A percentile compares a stretch with the other conserved stretches of the same genome.
Evolutionary conservation across 2,797 vertebrate genomes (phyloP).

Genomic region (Telmatherina bonti): DNA sequence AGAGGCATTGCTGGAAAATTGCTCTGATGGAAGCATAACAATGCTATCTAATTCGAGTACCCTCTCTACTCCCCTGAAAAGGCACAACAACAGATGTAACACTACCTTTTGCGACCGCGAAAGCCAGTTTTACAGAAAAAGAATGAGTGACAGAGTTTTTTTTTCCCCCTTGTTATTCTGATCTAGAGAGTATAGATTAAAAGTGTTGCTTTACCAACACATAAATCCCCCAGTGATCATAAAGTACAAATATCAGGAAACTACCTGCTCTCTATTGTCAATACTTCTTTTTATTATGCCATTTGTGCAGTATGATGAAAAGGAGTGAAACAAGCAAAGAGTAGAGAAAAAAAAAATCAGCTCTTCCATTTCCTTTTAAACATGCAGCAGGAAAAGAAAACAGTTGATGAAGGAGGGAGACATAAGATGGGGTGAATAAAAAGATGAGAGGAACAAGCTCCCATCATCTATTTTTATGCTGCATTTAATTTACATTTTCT

Average conservation of each 20-base stretch:
- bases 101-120: constrained; percentile 36
- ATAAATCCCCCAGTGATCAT: constrained; percentile 24
- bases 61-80: constrained; percentile 78
- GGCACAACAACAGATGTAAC: constrained; percentile 65
- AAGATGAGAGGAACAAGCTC: constrained; percentile 82
- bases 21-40: constrained; percentile 88
- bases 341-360: constrained; percentile 11
- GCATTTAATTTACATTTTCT: constrained; percentile 88
- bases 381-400: constrained; percentile 43
- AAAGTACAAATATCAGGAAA: constrained; percentile 32
- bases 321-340: constrained; percentile 1
- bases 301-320: constrained; percentile 24
- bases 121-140: constrained; percentile 28
- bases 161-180: not conserved
- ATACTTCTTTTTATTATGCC: constrained; percentile 21
- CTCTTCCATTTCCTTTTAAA: constrained; percentile 55
- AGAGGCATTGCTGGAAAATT: constrained; percentile 89
- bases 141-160: constrained; percentile 13
- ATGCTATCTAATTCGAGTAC: constrained; percentile 84
- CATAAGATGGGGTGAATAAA: constrained; percentile 63
- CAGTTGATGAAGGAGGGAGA: constrained; percentile 42
- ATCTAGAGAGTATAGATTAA: constrained; percentile 27
- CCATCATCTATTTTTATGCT: constrained; percentile 89
- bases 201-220: constrained; percentile 14
- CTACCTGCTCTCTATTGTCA: constrained; percentile 25